Evolutionary conservation across 2,113 vertebrate species (phyloP).

Genomic region (Onychorhynchus coronatus): DNA sequence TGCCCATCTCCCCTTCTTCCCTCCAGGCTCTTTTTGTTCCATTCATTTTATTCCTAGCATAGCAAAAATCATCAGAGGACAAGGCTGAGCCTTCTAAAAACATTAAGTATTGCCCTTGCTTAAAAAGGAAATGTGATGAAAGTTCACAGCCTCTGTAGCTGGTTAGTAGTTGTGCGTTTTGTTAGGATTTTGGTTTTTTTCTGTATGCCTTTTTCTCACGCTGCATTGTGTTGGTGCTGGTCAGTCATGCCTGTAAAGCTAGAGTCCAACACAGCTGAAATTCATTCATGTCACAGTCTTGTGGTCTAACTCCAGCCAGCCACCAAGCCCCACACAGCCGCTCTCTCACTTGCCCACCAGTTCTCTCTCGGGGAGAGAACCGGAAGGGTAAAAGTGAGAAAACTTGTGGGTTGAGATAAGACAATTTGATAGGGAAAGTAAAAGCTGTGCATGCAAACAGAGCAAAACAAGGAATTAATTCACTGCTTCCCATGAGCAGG

Average conservation of each 20-base stretch:
- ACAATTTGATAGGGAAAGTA: background rate
- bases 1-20: background rate
- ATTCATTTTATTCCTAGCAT: conserved; percentile 9
- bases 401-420: background rate
- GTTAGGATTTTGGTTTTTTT: background rate
- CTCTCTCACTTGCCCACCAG: fast-evolving
- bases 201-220: background rate
- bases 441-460: background rate
- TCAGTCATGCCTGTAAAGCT: background rate
- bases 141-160: background rate
- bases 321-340: background rate
- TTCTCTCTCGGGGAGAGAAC: too few species aligned
- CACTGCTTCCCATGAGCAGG: background rate
- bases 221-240: background rate
- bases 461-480: background rate
- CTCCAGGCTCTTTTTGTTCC: background rate
- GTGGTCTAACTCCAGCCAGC: background rate
- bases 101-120: background rate
- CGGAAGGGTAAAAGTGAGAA: background rate
- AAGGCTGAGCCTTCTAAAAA: background rate
- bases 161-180: background rate
- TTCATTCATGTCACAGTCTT: background rate
- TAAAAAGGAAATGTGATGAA: background rate
- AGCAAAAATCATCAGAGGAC: conserved; percentile 5
- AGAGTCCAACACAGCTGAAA: background rate